Base-by-base conservation (phyloP, 2,797 vertebrate species). In the Gallinago stenura region DNA sequence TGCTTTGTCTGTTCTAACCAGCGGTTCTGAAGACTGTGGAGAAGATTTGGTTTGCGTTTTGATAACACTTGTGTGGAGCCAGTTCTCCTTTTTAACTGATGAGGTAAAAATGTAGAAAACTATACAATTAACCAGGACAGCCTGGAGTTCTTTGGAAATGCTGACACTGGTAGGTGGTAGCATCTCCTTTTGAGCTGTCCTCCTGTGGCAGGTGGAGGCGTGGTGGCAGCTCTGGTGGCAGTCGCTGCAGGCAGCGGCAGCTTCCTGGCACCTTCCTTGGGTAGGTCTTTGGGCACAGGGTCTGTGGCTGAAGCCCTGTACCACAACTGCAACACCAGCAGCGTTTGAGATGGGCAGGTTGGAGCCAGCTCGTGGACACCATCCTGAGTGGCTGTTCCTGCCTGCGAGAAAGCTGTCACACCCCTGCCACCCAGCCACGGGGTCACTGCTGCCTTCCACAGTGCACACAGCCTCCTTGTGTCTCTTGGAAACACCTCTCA, bases 291-390 rank as follows among this genome's bases (percentile, higher is more conserved):
- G 1, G 10, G 20, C 28, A 12, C 31, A 58, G 45, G 19, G 8
- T 12, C 50, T 60, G 68, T 0, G 2, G 30, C 37, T 25, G 46
- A 82, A 68, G 51, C 22, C 28, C 54, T 28, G 33, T 9, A 18
- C 54, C 56, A 19, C 66, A 58, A 8, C 33, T 5, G 14, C 45
- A 24, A 9, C 15, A 1, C 9, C 0, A 0, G 5, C 1, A 0
- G 12, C 0, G 1, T 50, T 54, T 3, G 22, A 10, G 51, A n/a
- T 2, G 19, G 37, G 7, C 43, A 22, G 30, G 3, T 26, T 4
- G 20, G 26, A 85, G 70, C 58, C 37, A 66, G 65, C 37, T 81
- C 6, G 1, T 1, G 5, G 13, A 24, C 10, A 2, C 25, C 0
- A 3, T 12, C 39, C 24, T 2, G 15, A 19, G 37, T 1, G 0